Percentiles rank a stretch among this genome's conserved stretches.
These are phyloP conservation scores for Cremastinae sp. DNA, from an alignment of 2,888 invertebrate species.

Conservation along the genomic window DNA sequence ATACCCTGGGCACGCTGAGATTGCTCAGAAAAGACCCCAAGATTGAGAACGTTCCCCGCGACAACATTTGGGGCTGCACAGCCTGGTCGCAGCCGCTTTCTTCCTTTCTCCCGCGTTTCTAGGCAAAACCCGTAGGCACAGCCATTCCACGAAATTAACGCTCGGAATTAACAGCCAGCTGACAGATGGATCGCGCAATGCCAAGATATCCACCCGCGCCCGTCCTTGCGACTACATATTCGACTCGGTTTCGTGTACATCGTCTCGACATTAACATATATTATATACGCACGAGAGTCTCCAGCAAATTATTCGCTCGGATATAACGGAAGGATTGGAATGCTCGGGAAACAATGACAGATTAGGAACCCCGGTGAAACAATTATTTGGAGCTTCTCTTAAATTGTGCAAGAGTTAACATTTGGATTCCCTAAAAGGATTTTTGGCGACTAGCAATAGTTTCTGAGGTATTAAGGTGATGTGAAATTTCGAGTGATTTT, in stretches of 20 bases:
- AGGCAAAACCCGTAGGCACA: constrained; percentile 29
- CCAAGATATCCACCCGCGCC: constrained; percentile 21
- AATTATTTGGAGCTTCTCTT: no score
- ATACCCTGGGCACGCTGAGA: constrained; percentile 19
- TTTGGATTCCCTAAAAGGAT: no score
- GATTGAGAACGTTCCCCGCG: constrained; percentile 34
- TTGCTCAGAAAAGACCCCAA: constrained; percentile 30
- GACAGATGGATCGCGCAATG: constrained; percentile 62
- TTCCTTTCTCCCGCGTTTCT: constrained; percentile 5
- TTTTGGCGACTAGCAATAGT: no score
- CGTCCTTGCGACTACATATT: constrained; percentile 7
- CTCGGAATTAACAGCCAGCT: constrained; percentile 66
- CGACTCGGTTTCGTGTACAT: constrained; percentile 6
- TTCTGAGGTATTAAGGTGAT: no score
- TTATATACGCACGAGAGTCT: no score
- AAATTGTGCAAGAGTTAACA: no score
- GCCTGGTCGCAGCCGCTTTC: constrained; percentile 45
- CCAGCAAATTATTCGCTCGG: no score
- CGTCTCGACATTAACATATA: neutral
- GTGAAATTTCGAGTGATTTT: no score
- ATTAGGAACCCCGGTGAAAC: no score
- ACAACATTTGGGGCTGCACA: constrained; percentile 36
- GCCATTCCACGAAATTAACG: constrained; percentile 65
- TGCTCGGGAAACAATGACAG: no score
- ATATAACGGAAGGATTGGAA: no score